Evolutionary conservation across 2,888 invertebrate species (phyloP).

Genomic region (Neoitamus cyanurus): DNA sequence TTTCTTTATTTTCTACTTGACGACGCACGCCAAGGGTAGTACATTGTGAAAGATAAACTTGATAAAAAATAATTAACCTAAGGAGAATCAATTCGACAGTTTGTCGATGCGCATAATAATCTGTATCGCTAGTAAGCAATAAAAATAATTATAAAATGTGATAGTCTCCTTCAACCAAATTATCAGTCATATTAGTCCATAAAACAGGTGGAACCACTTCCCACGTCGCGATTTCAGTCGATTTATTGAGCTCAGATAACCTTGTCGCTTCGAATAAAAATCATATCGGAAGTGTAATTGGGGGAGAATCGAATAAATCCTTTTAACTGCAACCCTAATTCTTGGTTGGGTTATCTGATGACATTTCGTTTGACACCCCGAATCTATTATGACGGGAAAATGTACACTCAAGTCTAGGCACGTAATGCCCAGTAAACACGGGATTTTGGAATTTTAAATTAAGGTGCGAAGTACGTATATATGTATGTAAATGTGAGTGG

Average conservation of each 20-base stretch:
- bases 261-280: slow-evolving; percentile 26
- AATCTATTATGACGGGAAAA: background rate
- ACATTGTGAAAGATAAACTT: too few species aligned
- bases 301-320: slow-evolving; percentile 29
- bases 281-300: slow-evolving; percentile 4
- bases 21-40: too few species aligned
- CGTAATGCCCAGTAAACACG: slow-evolving; percentile 33
- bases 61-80: too few species aligned
- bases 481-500: background rate
- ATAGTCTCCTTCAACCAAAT: background rate
- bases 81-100: too few species aligned
- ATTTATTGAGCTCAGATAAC: slow-evolving; percentile 28
- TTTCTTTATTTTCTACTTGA: too few species aligned
- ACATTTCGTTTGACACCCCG: slow-evolving; percentile 41
- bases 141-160: background rate
- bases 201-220: background rate
- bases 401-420: background rate
- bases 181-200: background rate
- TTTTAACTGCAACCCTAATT: slow-evolving; percentile 20
- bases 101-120: too few species aligned
- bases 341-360: slow-evolving; percentile 34
- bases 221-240: slow-evolving; percentile 3
- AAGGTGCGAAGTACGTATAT: too few species aligned
- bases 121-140: background rate
- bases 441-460: slow-evolving; percentile 44